Evolutionary conservation across 1,140 invertebrate species (phyloP), one percentile per base, ranked within the genome.

Genomic region (Lanistes nyassanus): DNA sequence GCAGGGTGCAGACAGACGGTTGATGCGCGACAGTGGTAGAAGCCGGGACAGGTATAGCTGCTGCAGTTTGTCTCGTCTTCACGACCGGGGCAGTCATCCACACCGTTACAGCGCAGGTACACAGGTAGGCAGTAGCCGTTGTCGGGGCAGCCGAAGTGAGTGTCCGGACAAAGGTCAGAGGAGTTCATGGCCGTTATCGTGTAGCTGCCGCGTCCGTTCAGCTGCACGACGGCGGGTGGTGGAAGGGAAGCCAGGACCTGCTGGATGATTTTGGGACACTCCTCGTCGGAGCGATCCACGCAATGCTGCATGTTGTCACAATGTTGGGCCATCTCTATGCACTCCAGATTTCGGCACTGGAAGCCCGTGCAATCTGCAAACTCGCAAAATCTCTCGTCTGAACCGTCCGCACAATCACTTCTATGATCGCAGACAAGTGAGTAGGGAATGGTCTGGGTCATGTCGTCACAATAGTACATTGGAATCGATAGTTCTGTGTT

Each of bases 291-390:
- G 29, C 16, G 56, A 29, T 78, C 76, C 3, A 60, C 64, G 26
- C 76, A 78, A 56, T 78, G 71, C 39, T 74, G 71, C 67, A 66
- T 74, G n/a, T 72, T 72, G 36, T 78, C 76, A 55, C 76, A 78
- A 3, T 37, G 36, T 34, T 72, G 19, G 0, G 26, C 3, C 6
- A n/a, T 9, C 2, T 31, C 5, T 2, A 72, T 39, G 21, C 70
- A 72, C 55, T 72, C 31, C 26, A 34, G 37, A 23, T 29, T 60
- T 16, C 70, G 31, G 19, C 70, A 72, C n/a, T 34, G 19, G 55
- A 60, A n/a, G 13, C 60, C 55, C 3, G 56, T 34, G 42, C 70
- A 72, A n/a, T 72, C 26, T 21, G 23, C 29, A n/a, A 9, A 21
- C 55, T 26, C 23, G 29, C 67, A 69, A 47, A 69, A 69, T 21